Evolutionary conservation across 2,888 invertebrate genomes (phyloP).

Genomic region (Calameuta idolon): DNA sequence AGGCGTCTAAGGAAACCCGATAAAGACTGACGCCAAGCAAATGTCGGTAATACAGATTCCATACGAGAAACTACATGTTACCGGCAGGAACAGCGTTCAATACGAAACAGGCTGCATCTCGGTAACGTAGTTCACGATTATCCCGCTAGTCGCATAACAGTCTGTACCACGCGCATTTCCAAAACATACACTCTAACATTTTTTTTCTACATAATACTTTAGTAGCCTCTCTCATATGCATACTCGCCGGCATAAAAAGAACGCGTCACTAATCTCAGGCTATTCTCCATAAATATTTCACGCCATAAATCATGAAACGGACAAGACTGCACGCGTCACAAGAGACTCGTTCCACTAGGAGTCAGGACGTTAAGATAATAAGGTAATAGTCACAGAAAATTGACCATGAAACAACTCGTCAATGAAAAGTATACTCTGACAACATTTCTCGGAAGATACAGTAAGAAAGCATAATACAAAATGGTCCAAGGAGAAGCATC

Average conservation of each 20-base stretch:
- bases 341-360: not conserved
- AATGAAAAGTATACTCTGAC: not conserved
- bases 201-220: not conserved
- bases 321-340: not conserved
- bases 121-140: not conserved
- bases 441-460: not conserved
- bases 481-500: conserved; percentile 32
- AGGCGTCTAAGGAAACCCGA: not conserved
- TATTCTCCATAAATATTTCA: not conserved
- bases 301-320: not conserved
- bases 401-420: not conserved
- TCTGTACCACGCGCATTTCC: not conserved
- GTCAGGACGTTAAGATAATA: not conserved
- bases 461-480: conserved; percentile 11
- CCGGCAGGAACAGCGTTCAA: not conserved
- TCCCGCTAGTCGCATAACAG: not conserved
- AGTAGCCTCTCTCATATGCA: not conserved
- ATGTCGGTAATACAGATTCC: not conserved
- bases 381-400: not conserved
- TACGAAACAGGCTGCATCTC: not conserved
- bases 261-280: not conserved
- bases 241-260: not conserved
- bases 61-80: not conserved
- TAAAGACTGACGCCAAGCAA: not conserved
- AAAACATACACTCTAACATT: not conserved